These are phyloP conservation scores for Cotesia chilonis DNA, from an alignment of 1,140 invertebrate species.

Conservation along the genomic window DNA sequence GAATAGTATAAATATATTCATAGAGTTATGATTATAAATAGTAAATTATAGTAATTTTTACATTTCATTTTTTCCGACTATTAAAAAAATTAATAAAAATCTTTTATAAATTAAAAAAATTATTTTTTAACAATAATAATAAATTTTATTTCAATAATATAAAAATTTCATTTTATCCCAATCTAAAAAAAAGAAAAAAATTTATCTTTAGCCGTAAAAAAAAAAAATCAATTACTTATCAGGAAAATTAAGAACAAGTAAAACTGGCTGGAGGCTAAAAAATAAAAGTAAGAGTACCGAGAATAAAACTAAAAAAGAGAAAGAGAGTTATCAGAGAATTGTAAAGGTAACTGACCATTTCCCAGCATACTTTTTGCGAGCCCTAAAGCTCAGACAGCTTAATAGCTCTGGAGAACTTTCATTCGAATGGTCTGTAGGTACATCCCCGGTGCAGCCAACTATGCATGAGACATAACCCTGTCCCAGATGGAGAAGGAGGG, in stretches of 20 bases:
- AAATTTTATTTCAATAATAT: too few species aligned
- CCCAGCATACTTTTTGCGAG: constrained; percentile 1
- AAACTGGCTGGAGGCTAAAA: not conserved
- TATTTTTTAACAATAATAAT: too few species aligned
- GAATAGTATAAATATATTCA: too few species aligned
- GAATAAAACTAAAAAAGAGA: not conserved
- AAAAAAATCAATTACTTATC: not conserved
- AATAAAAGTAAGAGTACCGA: too few species aligned
- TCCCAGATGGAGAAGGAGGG: constrained; percentile 12
- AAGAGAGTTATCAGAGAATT: constrained; percentile 1
- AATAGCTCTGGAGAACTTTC: constrained; percentile 25
- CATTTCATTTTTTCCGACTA: too few species aligned
- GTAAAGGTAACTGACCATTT: constrained; percentile 14
- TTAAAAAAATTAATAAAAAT: too few species aligned
- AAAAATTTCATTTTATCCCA: too few species aligned
- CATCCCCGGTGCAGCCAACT: constrained; percentile 35
- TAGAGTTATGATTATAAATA: too few species aligned
- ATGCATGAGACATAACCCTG: constrained; percentile 41
- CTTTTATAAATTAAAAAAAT: too few species aligned
- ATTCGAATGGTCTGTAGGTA: constrained; percentile 27
- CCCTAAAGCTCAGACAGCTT: constrained; percentile 20
- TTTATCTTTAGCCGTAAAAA: not conserved
- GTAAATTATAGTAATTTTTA: too few species aligned
- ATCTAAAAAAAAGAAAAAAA: too few species aligned
- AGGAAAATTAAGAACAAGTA: constrained; percentile 4